Conservation (phyloP, 2,113 vertebrate genomes). For the Rhizomys pruinosus region DNA sequence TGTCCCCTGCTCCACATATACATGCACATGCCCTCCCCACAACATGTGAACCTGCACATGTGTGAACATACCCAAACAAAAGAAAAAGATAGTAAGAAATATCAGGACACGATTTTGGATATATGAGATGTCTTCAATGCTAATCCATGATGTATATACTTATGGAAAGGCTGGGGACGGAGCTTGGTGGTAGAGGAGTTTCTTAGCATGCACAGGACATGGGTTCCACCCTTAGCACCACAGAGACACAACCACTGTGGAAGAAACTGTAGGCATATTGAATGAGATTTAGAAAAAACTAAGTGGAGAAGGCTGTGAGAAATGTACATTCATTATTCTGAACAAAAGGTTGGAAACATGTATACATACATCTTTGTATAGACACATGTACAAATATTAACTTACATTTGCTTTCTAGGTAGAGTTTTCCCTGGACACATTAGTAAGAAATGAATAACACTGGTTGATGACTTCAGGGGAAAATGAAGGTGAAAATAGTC, state of each 20-base stretch:
- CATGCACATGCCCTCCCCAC: too few relatives aligned
- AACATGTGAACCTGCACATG: too few relatives aligned
- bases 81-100: background rate
- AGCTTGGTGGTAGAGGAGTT: background rate
- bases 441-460: constrained; percentile 9
- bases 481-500: background rate
- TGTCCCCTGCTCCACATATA: background rate
- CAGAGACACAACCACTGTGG: background rate
- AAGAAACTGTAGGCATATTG: background rate
- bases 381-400: background rate
- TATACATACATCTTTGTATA: background rate
- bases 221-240: background rate
- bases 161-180: background rate
- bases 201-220: background rate
- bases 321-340: background rate
- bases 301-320: background rate
- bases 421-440: background rate
- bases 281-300: background rate
- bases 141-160: background rate
- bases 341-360: background rate
- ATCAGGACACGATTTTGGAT: background rate
- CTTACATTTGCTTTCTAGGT: background rate
- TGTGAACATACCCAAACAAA: background rate
- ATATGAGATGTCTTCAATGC: background rate
- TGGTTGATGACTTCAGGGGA: background rate